A percentile compares a stretch with the other conserved stretches of the same genome.
These are phyloP conservation scores for Setophaga coronata DNA, from an alignment of 2,113 vertebrate genomes.

Conservation along the genomic window DNA sequence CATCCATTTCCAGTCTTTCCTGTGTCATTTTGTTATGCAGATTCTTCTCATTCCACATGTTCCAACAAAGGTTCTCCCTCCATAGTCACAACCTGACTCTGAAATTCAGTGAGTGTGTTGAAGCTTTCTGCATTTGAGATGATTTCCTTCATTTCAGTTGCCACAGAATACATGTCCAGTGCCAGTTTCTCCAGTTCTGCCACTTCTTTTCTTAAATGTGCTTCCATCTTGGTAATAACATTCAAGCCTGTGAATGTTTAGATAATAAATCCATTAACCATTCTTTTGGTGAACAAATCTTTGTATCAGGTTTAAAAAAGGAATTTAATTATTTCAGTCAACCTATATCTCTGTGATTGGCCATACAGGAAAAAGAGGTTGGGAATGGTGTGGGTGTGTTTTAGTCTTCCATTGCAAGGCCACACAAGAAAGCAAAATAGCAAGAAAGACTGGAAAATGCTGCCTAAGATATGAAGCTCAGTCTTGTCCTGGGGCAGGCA, in stretches of 20 bases:
- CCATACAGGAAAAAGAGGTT: background rate
- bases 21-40: background rate
- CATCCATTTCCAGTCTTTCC: background rate
- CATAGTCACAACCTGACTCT: background rate
- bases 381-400: background rate
- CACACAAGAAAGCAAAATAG: background rate
- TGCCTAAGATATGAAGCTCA: background rate
- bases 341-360: background rate
- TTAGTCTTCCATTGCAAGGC: background rate
- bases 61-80: background rate
- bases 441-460: background rate
- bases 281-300: background rate
- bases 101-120: background rate
- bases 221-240: background rate
- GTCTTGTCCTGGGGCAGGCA: background rate
- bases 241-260: background rate
- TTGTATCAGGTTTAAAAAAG: background rate
- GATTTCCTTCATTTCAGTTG: background rate
- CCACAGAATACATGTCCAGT: fast-evolving
- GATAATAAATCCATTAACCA: background rate
- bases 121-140: background rate
- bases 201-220: background rate
- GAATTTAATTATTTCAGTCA: background rate
- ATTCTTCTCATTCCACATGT: background rate
- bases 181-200: background rate